Evolutionary conservation across 2,888 invertebrate species (phyloP), one percentile per base, ranked within the genome.

Genomic region (Thereva unica): DNA sequence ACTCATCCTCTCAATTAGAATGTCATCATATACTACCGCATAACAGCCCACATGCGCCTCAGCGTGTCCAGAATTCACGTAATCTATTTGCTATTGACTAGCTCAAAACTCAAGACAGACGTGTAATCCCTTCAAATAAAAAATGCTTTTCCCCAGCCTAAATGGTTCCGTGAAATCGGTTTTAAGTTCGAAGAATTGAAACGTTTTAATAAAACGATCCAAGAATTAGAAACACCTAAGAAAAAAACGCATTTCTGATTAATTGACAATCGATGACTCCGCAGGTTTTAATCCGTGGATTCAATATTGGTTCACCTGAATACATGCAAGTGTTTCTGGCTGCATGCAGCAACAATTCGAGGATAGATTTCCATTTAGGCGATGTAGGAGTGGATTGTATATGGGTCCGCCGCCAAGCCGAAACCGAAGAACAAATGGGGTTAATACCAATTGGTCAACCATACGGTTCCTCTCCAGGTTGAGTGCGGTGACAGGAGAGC

Each of bases 161-260:
- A 68, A 66, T 67, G 66, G 66, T 68, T 67, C 68, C 54, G 53
- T 68, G 68, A 68, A 68, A 68, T 67, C 68, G 64, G 63, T 67
- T 57, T 66, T 67, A 56, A 47, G 50, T 45, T 67, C 63, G 49
- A 56, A 66, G 66, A 67, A 66, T 68, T 67, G 50, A 64, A 66
- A 68, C 68, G 66, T 68, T 68, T 66, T 66, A 68, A 68, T 68
- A 66, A 66, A 65, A 66, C 42, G 81, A 83, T 44, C 82, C 83
- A 66, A 83, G 83, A 40, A 83, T 81, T 83, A 83, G 69, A 81
- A 82, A 64, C 42, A 64, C 53, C 23, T 23, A 23, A 23, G 23
- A 23, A 23, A 53, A 64, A 53, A 64, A 61, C 10, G 35, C 79
- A 69, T 69, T 68, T 68, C 64, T 67, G 67, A 69, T 69, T 69